Conservation (phyloP, 2,797 vertebrate species). For the Propithecus deckenii region DNA sequence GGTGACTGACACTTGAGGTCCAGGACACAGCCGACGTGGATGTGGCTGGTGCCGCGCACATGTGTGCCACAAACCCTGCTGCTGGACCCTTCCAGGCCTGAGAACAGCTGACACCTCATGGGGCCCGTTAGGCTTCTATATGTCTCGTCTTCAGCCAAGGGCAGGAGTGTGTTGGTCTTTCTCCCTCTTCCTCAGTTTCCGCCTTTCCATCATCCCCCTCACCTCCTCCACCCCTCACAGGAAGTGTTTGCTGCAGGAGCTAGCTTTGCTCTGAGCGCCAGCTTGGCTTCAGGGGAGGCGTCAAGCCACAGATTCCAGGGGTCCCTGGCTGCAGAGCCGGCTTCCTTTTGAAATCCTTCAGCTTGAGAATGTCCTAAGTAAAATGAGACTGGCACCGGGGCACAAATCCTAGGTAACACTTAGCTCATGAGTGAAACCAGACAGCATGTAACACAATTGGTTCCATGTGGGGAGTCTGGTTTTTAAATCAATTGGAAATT, state of each 20-base stretch:
- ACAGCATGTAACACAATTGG: background rate
- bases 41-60: background rate
- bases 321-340: background rate
- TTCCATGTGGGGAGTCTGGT: slow-evolving; percentile 29
- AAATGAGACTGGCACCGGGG: slow-evolving; percentile 61
- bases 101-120: background rate
- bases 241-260: background rate
- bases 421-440: slow-evolving; percentile 76
- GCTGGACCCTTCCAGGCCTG: background rate
- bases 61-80: accelerated
- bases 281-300: background rate
- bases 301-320: background rate
- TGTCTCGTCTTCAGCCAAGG: accelerated
- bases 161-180: background rate
- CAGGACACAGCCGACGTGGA: accelerated
- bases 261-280: background rate
- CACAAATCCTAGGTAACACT: slow-evolving; percentile 70
- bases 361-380: slow-evolving; percentile 44
- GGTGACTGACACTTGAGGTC: accelerated
- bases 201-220: background rate
- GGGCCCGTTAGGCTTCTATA: accelerated
- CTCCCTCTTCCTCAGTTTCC: background rate
- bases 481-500: slow-evolving; percentile 44
- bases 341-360: slow-evolving; percentile 5
- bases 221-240: accelerated